A percentile compares a stretch with the other conserved stretches of the same genome.
These are phyloP conservation scores for Orientallactaga bullata DNA, from an alignment of 2,113 vertebrate genomes.

Conservation along the genomic window DNA sequence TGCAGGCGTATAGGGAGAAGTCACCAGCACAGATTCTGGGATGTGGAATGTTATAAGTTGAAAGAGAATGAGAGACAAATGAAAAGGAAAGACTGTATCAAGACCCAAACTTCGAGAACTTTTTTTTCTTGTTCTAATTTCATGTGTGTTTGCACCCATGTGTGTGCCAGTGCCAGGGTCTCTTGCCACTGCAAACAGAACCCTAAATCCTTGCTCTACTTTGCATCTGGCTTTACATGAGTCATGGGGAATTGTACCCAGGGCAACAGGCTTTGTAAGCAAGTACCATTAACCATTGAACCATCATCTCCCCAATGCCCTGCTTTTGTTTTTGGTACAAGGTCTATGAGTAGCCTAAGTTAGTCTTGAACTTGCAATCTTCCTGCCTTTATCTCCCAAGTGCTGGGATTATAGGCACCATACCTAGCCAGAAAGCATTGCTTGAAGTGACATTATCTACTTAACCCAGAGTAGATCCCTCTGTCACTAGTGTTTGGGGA, in stretches of 20 bases:
- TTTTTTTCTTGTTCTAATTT: background rate
- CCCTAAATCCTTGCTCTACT: no score
- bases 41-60: background rate
- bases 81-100: background rate
- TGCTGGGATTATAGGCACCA: background rate
- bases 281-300: no score
- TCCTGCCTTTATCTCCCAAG: background rate
- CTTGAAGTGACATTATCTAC: background rate
- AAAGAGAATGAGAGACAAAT: background rate
- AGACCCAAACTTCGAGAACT: background rate
- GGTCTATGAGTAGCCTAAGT: background rate
- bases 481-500: conserved; percentile 6
- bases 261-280: no score
- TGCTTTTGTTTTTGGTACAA: background rate
- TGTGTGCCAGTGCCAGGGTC: no score
- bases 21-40: background rate
- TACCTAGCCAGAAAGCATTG: background rate
- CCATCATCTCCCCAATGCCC: no score
- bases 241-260: no score
- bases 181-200: no score
- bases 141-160: no score
- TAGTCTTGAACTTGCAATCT: background rate
- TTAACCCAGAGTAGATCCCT: background rate
- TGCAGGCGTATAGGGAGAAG: background rate
- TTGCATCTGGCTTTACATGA: no score